Evolutionary conservation across 2,113 vertebrate species (phyloP), one percentile per base, ranked within the genome.

Genomic region (Tauraco erythrolophus): DNA sequence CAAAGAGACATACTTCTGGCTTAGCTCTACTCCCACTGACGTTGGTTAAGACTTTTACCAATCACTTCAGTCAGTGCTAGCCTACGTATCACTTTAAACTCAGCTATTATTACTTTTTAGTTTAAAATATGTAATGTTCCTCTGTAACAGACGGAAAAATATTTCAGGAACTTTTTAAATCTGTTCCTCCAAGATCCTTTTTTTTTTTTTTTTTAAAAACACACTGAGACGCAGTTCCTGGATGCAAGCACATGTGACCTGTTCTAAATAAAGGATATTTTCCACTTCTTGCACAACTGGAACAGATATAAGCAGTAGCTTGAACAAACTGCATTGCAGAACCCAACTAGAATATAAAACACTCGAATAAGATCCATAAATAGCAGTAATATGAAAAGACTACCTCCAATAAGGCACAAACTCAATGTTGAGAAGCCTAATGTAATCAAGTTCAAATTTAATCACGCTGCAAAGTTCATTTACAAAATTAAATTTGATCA

Each of bases 251-350:
- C 98, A 98, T 98, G 98, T 98, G 98, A 98, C 98, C 96, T 97
- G 97, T 98, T 98, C 98, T 98, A 98, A 98, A 98, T 98, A 98
- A 98, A 98, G 98, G 97, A 98, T 98, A 98, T 98, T 98, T 98
- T 98, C 98, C 98, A 98, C 98, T 98, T 98, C 98, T 98, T 98
- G 98, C 98, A 98, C 98, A 98, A 98, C 97, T 98, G 98, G 98
- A 98, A 98, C 98, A 98, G 97, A 98, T 98, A 98, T 98, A 98
- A 98, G 98, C 98, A 98, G 98, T 96, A 98, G 97, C 95, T 96
- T 97, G 97, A 98, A 95, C 97, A 97, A 98, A 98, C 97, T 96
- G 98, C 98, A 97, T 87, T 96, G 97, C 97, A 98, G 98, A 98
- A 95, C 97, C 96, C 96, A 94, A 95, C 83, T 84, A 94, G 95